Evolutionary conservation across 2,113 vertebrate genomes (phyloP).

Genomic region (Megaceryle maxima): DNA sequence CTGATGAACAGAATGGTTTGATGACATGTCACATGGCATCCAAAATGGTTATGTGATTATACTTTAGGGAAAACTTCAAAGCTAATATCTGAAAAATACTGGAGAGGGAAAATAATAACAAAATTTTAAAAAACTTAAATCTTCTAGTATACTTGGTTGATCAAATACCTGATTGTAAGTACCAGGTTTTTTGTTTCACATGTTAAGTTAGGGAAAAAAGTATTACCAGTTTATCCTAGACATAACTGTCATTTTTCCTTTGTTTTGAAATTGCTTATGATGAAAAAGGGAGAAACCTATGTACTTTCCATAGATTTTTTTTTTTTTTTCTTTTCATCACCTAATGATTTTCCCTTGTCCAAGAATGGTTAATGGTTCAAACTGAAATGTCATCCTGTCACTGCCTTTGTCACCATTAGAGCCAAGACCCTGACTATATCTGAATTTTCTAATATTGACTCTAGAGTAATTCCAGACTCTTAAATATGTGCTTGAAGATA

Average conservation of each 20-base stretch:
- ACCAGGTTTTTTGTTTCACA: background rate
- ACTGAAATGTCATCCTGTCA: background rate
- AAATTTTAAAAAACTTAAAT: background rate
- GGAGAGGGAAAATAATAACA: background rate
- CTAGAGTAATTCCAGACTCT: background rate
- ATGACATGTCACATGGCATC: background rate
- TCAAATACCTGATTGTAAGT: background rate
- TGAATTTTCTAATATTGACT: background rate
- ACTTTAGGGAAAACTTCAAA: background rate
- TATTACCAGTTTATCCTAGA: background rate
- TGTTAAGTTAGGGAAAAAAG: background rate
- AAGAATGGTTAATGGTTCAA: background rate
- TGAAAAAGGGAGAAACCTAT: background rate
- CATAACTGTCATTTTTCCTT: rapidly evolving
- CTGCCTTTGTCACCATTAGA: background rate
- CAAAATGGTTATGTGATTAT: background rate
- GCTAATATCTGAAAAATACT: background rate
- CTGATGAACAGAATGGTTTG: background rate
- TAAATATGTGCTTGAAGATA: background rate
- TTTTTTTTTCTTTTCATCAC: background rate
- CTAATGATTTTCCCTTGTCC: background rate
- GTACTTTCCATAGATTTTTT: background rate
- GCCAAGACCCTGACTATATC: background rate
- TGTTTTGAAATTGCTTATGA: background rate
- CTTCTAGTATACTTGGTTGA: background rate